Conservation (phyloP, 2,113 vertebrate genomes). For the Patagioenas fasciata region DNA sequence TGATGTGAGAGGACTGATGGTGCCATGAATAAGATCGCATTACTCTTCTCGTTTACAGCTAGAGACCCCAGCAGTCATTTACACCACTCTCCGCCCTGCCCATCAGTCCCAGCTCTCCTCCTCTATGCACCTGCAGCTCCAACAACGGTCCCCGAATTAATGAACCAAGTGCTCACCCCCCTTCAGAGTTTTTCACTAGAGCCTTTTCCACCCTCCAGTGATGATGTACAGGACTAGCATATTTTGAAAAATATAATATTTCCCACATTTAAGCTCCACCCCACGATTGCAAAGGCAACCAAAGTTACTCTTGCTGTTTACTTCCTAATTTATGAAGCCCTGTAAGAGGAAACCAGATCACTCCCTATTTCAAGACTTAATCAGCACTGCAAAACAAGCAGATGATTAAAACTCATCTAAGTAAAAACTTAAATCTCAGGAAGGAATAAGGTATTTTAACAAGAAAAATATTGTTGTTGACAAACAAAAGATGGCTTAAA, state of each 20-base stretch:
- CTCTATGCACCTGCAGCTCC: background rate
- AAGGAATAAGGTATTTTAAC: background rate
- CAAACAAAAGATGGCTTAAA: background rate
- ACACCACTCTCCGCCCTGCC: too few species aligned
- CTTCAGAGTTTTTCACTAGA: background rate
- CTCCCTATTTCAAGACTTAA: background rate
- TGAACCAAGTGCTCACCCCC: background rate
- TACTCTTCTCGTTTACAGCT: background rate
- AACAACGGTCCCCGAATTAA: background rate
- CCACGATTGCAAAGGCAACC: background rate
- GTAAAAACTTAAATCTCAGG: background rate
- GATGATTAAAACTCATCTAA: background rate
- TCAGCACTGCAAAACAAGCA: background rate
- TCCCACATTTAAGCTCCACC: slow-evolving; percentile 20
- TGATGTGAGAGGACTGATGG: accelerated
- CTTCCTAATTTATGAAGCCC: slow-evolving; percentile 36
- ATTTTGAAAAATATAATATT: background rate
- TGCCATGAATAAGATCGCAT: accelerated
- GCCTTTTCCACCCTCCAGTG: background rate
- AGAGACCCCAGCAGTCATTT: background rate
- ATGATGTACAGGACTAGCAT: background rate
- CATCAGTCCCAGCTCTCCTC: background rate
- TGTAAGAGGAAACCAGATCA: background rate
- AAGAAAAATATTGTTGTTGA: background rate
- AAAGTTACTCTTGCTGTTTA: slow-evolving; percentile 16